Conservation (phyloP, 2,797 vertebrate genomes). For the Danio aesculapii region DNA sequence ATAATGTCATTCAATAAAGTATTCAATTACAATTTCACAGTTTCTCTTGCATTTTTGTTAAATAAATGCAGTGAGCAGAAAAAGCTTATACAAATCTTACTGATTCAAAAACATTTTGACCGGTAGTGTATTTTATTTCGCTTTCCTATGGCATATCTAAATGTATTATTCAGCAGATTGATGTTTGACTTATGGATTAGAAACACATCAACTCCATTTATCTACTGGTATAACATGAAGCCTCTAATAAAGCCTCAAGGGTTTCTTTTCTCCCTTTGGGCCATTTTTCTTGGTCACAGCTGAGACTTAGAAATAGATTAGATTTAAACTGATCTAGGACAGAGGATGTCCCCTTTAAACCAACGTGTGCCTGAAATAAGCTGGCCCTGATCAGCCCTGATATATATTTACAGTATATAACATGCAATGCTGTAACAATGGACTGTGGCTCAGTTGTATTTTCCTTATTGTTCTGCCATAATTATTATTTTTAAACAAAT, state of each 20-base stretch:
- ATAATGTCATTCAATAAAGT: too few species aligned
- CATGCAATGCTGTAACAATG: too few species aligned
- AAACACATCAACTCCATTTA: constrained; percentile 25
- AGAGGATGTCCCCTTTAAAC: neutral
- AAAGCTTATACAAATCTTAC: too few species aligned
- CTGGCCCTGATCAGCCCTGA: too few species aligned
- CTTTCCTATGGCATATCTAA: neutral
- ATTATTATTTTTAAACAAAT: too few species aligned
- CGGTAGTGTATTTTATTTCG: neutral
- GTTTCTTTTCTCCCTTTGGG: neutral
- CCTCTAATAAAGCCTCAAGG: constrained; percentile 21
- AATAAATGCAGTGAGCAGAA: too few species aligned
- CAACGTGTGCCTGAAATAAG: neutral
- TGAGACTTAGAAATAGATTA: constrained; percentile 35
- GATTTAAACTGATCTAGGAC: constrained; percentile 44
- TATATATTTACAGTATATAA: too few species aligned
- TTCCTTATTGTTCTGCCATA: too few species aligned
- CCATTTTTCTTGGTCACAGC: constrained; percentile 34
- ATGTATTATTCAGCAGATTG: constrained; percentile 31
- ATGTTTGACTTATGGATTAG: constrained; percentile 14
- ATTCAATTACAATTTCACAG: too few species aligned
- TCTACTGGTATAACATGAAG: constrained; percentile 2
- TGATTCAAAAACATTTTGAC: too few species aligned
- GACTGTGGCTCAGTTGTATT: too few species aligned
- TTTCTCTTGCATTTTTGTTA: neutral